phyloP scores from a whole-genome alignment of 1,140 invertebrate species.

The Papilio machaon region DNA sequence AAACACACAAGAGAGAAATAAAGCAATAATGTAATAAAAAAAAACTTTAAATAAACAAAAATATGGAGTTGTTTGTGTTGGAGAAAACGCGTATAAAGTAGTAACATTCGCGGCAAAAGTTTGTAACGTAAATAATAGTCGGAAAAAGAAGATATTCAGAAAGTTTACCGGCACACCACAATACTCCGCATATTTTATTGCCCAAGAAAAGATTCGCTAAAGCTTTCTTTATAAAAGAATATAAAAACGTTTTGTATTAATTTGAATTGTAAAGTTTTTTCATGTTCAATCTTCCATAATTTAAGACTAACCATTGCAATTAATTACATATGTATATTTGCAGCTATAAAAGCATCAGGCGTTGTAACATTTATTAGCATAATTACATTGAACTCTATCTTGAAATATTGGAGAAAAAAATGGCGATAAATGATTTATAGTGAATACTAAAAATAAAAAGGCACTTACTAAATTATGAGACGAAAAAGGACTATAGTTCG shows the following conservation, averaged over 20 bases:
- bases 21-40: neutral
- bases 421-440: neutral
- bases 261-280: neutral
- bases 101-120: constrained; percentile 23
- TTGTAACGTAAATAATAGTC: constrained; percentile 19
- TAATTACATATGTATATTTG: neutral
- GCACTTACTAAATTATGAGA: constrained; percentile 7
- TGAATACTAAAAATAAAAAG: neutral
- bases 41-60: neutral
- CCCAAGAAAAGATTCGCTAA: constrained; percentile 1
- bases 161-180: constrained; percentile 17
- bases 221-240: neutral
- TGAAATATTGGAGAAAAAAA: neutral
- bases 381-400: no score
- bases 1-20: neutral
- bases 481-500: neutral
- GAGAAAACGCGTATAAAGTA: constrained; percentile 19
- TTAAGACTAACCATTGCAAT: neutral
- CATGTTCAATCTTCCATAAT: neutral
- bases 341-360: neutral
- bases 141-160: constrained; percentile 12
- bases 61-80: constrained; percentile 8
- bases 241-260: constrained; percentile 12
- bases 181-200: constrained; percentile 12
- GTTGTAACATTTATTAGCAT: neutral